Base-by-base conservation (phyloP, 1,140 invertebrate species). In the Cepaea nemoralis region DNA sequence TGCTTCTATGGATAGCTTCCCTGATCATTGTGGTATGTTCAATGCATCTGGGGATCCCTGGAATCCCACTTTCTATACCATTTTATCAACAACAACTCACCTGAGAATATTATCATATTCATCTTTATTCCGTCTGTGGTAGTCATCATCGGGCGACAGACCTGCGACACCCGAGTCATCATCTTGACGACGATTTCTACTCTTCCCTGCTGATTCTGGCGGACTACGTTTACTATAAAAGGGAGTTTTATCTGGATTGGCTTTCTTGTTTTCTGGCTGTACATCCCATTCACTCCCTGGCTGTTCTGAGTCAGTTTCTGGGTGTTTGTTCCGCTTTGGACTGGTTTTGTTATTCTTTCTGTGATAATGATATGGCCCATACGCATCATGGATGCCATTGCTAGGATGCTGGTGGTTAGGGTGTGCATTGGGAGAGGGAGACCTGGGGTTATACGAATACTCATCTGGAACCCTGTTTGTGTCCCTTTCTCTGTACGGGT, bases 81-180 rank as follows among this genome's bases (percentile, higher is more conserved):
- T n/a, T n/a, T n/a, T n/a, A n/a, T n/a, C n/a, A n/a, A n/a, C n/a
- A n/a, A 14, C 3, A 35, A 37, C 69, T 75, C 55, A 81, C 80
- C 80, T 81, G 22, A 67, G n/a, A 3, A 40, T 66, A 14, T 76
- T 50, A 31, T 81, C 73, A 48, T 81, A 35, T 12, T 77, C 75
- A 24, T 77, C 75, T 39, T 33, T 55, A 16, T 45, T 74, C 6
- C 31, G 27, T 31, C 50, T 74, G 6, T 48, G 31, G 19, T 74
- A 27, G 22, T 74, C 42, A n/a, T 74, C 71, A 48, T 74, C 71
- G 31, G 37, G 27, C 50, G 71, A 45, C 35, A 70, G 1, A n/a
- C 24, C 35, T 24, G 69, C 37, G 16, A 48, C 42, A 50, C 31
- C 42, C 6, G 40, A 50, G 35, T 74, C 71, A 74, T 70, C n/a